Evolutionary conservation across 2,888 invertebrate species (phyloP), one percentile per base, ranked within the genome.

Genomic region (Troides aeacus): DNA sequence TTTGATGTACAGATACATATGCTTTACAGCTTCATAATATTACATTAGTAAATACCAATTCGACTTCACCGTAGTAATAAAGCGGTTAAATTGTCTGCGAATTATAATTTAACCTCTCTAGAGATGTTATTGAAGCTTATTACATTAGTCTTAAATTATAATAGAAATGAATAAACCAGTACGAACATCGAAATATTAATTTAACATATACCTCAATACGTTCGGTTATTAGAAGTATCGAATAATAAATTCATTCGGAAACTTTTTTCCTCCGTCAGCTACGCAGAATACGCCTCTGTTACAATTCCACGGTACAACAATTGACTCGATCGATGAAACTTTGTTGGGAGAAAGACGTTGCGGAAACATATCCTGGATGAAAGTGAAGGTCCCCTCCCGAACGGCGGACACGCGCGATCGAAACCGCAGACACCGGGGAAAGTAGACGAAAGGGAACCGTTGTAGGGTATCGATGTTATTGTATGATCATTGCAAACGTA

Each of bases 361-460:
- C 57, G 61, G 24, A 24, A 61, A 36, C 30, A 57, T 64, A 59
- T 70, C 68, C 69, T 63, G 58, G 63, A 66, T 71, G 89, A 90
- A 88, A 90, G 89, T 85, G 86, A 89, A 88, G 79, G 84, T 86
- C 72, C 73, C 75, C 71, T 72, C 74, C 71, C 65, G 71, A 74
- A 79, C 78, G 73, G 76, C 71, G 74, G 71, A 75, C 78, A 76
- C 74, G 74, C 68, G 63, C 68, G 59, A 64, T 64, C 68, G 65
- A 74, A 79, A 78, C 81, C 83, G 78, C 87, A 86, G 84, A 84
- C 84, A 81, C 77, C 80, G 82, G 87, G 79, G 86, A 87, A 85
- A 84, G 84, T 84, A 62, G 56, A 61, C 64, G 64, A 57, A 60
- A 64, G 66, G 65, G 66, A 66, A 50, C 62, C 23, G 23, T 18